Conservation (phyloP, 2,113 vertebrate genomes). For the Apaloderma vittatum region DNA sequence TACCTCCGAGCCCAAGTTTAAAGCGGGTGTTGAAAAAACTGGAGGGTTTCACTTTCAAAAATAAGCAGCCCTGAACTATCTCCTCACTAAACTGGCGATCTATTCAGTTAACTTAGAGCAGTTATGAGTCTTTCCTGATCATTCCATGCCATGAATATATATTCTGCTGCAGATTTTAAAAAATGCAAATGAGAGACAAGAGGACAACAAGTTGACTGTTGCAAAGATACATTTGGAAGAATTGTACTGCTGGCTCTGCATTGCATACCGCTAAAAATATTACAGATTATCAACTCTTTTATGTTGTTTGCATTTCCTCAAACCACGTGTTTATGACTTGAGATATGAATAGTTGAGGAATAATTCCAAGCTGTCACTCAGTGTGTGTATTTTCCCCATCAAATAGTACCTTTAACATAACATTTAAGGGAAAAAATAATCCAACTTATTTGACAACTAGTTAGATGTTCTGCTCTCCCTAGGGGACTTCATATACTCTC, state of each 20-base stretch:
- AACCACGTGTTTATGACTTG: background rate
- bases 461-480: background rate
- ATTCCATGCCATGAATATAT: background rate
- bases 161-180: background rate
- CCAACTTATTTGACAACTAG: background rate
- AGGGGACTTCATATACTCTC: background rate
- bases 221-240: background rate
- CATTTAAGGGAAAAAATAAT: conserved; percentile 4
- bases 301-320: background rate
- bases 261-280: background rate
- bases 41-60: background rate
- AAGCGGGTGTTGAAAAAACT: background rate
- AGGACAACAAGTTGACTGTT: background rate
- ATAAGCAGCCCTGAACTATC: background rate
- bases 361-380: conserved; percentile 14
- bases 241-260: background rate
- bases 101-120: background rate
- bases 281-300: background rate
- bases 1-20: background rate
- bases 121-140: background rate
- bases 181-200: background rate
- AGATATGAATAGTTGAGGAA: background rate
- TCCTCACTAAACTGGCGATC: background rate
- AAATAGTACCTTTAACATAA: background rate
- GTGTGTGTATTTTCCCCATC: background rate